phyloP scores from a whole-genome alignment of 1,140 invertebrate species.

The Atopsyche davidsoni region DNA sequence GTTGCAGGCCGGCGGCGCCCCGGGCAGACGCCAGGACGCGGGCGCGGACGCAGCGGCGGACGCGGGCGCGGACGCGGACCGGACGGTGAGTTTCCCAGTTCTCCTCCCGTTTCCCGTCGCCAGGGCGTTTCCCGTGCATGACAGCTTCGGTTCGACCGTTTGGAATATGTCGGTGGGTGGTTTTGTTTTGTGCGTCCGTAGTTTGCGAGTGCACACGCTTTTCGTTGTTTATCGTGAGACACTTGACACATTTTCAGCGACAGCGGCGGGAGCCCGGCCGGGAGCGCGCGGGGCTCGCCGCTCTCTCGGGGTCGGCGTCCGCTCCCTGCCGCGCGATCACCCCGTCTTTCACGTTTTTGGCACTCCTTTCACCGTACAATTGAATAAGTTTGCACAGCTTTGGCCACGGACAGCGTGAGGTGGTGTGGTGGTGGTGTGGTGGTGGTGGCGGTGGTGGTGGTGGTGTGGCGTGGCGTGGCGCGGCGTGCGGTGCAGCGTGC shows the following conservation, averaged over 20 bases:
- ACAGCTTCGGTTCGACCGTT: constrained; percentile 20
- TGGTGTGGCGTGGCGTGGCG: constrained; percentile 6
- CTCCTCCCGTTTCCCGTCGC: constrained; percentile 7
- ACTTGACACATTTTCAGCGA: too few relatives aligned
- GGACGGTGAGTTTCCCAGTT: constrained; percentile 25
- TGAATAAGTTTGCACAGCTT: too few relatives aligned
- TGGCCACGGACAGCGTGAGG: too few relatives aligned
- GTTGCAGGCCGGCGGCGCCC: too few relatives aligned
- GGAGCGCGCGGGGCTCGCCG: too few relatives aligned
- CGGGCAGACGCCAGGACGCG: constrained; percentile 16
- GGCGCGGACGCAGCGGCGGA: constrained; percentile 21
- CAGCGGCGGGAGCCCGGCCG: too few relatives aligned
- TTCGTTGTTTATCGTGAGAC: background rate
- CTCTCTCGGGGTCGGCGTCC: too few relatives aligned
- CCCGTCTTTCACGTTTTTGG: too few relatives aligned
- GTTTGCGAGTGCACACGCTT: background rate
- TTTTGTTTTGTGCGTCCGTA: constrained; percentile 21
- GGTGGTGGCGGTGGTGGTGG: too few relatives aligned
- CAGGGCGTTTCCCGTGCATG: constrained; percentile 14
- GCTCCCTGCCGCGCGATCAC: too few relatives aligned
- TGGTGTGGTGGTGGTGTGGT: too few relatives aligned
- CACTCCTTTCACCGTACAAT: too few relatives aligned
- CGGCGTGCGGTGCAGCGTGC: background rate
- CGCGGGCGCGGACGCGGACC: constrained; percentile 23
- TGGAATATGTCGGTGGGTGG: constrained; percentile 17